A percentile compares a stretch with the other conserved stretches of the same genome.
phyloP scores from a whole-genome alignment of 1,140 invertebrate genomes.

The Brachionus manjavacas region DNA sequence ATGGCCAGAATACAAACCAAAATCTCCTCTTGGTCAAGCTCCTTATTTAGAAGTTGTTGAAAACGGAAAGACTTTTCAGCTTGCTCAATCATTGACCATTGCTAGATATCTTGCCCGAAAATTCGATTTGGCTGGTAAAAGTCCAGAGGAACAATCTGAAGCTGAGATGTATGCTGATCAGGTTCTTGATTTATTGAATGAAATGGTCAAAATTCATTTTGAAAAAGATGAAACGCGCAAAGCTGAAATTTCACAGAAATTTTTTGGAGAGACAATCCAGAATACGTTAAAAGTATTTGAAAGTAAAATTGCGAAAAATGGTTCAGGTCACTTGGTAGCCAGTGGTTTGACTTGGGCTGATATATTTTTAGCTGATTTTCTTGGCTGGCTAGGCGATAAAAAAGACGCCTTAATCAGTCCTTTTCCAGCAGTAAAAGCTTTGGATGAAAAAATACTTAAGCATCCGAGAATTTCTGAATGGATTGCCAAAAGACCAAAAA shows the following conservation, averaged over 20 bases:
- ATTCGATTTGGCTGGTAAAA: conserved; percentile 28
- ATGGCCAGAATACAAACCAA: conserved; percentile 4
- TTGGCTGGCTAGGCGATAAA: conserved; percentile 11
- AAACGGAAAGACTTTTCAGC: not conserved
- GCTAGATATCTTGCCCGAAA: not conserved
- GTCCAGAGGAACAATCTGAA: not conserved
- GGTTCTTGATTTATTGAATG: not conserved
- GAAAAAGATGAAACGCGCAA: not conserved
- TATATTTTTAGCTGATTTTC: not conserved
- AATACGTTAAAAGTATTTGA: not conserved
- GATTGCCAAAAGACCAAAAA: conserved; percentile 8
- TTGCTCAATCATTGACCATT: conserved; percentile 21
- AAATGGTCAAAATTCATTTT: not conserved
- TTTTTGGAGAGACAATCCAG: not conserved
- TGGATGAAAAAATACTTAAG: not conserved
- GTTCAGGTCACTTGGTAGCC: not conserved
- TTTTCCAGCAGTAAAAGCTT: not conserved
- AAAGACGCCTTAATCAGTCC: not conserved
- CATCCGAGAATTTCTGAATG: conserved; percentile 12
- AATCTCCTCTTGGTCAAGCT: conserved; percentile 27
- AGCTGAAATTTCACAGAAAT: not conserved
- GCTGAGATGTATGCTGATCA: conserved; percentile 21
- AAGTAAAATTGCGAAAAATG: not conserved
- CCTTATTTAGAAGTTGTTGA: conserved; percentile 32
- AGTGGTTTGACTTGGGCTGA: conserved; percentile 23